Base-by-base conservation (phyloP, 2,113 vertebrate species). In the Dipodomys ordii region DNA sequence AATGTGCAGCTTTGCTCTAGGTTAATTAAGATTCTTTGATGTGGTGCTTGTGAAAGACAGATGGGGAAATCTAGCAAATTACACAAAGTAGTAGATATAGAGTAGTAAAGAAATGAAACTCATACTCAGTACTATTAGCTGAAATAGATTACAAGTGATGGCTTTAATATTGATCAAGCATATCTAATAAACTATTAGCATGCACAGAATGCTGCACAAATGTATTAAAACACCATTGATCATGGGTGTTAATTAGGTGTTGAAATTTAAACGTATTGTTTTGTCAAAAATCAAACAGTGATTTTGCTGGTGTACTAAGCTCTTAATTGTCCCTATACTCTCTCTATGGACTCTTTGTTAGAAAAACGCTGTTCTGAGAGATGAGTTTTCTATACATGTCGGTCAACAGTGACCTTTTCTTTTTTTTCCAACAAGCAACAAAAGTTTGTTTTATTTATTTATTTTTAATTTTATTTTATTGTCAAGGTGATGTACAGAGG, bases 171-270 rank as follows among this genome's bases (percentile, higher is more conserved):
- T 25, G 91, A 98, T 98, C 88, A 90, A 92, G 83, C 78, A 92
- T 96, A 96, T 97, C 97, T 97, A 98, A 97, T 96, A 96, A 97
- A 88, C 86, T 88, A 96, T 98, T 97, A 98, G 93, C 87, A 83
- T 97, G 96, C 97, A 91, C 69, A 95, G 96, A 97, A 97, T 97
- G 96, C 97, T 96, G 74, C 80, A 97, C 97, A 97, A 91, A 93
- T 97, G 89, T 95, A 97, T 96, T 97, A 97, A 98, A 95, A 96
- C 23, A 92, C 0, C 68, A 94, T 96, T 96, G 96, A 96, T 96
- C 92, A 85, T 94, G 92, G 92, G 95, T 97, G 90, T 96, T 98
- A 98, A 98, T 98, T 97, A 97, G 95, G 67, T 97, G 83, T 93
- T 95, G 96, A 98, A 95, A 92, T 96, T 94, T 88, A 96, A 82